Base-by-base conservation (phyloP, 2,797 vertebrate genomes). In the Galaxias olidus region DNA sequence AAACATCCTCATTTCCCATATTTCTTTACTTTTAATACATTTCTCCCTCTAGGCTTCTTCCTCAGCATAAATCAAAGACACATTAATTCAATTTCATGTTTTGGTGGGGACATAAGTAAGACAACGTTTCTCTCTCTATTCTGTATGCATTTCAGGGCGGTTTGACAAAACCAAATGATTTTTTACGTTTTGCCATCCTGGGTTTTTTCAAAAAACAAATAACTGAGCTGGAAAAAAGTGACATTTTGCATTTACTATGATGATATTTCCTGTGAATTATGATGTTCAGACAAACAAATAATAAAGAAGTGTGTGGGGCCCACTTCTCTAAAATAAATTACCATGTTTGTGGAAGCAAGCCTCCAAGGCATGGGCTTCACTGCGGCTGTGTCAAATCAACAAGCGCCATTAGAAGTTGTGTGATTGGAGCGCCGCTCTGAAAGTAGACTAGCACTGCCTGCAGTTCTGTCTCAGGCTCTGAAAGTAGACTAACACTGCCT, bases 61-160 rank as follows among this genome's bases (percentile, higher is more conserved):
- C 66, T 71, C 72, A 76, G 81, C 77, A 88, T 85, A 87, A 86
- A 88, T 89, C 86, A 87, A 78, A 69, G 79, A 54, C 76, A 81
- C 78, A 79, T 84, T 85, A 81, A 84, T 87, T 85, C 60, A 80
- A 85, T 88, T 84, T 84, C 44, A 69, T 56, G 68, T 80, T 82
- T 75, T 75, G 59, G 83, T 74, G 2, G 63, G 80, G 80, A 79
- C 79, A 84, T 69, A 82, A 83, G 85, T 83, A 84, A 71, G 62
- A 75, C 41, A 58, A 42, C 51, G 72, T 68, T 83, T 59, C 64
- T 73, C 41, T 51, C 48, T 18, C 65, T 55, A 59, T 9, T 30
- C n/a, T 9, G 1, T 48, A 4, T 77, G 64, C 63, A 18, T 77
- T 76, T 84, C 78, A 83, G 73, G 70, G 71, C 61, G 66, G 66